Evolutionary conservation across 2,797 vertebrate species (phyloP), one percentile per base, ranked within the genome.

Genomic region (Falco columbarius): DNA sequence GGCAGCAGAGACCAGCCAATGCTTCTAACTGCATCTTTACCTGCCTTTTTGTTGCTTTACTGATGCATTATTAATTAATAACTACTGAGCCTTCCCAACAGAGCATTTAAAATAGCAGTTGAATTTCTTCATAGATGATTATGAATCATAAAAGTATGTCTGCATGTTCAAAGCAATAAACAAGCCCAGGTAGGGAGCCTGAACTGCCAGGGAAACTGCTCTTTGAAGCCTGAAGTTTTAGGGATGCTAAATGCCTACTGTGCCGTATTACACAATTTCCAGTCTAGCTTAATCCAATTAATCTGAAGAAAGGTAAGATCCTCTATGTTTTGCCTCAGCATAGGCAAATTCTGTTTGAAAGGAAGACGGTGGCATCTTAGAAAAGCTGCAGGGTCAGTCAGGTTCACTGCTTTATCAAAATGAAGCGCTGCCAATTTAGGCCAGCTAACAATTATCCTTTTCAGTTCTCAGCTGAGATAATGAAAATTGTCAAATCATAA

Each of bases 41-140:
- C 59, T 68, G 81, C 87, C 90, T 95, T 97, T 81, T 79, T 88
- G 92, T 36, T 96, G 86, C 93, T 96, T 82, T 86, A 85, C 92
- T 89, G 90, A 97, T 95, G 97, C 76, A 96, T 97, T 97, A 97
- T 97, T 98, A 97, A 98, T 97, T 96, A 96, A 93, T 81, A 98
- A 96, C 96, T 88, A 90, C 86, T 34, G 52, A 97, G 95, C 9
- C 20, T 81, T 97, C 95, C 95, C 97, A 93, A 89, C 23, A 89
- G 93, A 96, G 96, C 73, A 87, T 95, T 97, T 96, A 94, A 97
- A 97, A 92, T 96, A 96, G 97, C 92, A 95, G 92, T 67, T 93
- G 87, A 89, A 92, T 93, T 96, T 91, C 94, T 96, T 94, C 96
- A 95, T 83, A 92, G 91, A 66, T 6, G 68, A 96, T 93, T 88